Base-by-base conservation (phyloP, 1,140 invertebrate genomes). In the Reticulitermes speratus region DNA sequence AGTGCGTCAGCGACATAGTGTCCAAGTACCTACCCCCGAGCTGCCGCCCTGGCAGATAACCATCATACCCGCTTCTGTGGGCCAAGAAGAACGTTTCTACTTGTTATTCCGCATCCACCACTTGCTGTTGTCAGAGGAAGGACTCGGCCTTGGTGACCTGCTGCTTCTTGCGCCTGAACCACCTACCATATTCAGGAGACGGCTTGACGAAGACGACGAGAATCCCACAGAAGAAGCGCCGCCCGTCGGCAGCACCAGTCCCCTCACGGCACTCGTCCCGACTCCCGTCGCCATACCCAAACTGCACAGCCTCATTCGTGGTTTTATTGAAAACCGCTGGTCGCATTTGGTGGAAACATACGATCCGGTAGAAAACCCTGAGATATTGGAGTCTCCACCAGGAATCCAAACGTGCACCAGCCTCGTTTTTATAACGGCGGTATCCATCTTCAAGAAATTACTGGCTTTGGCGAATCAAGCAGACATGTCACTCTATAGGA, bases 41-140 rank as follows among this genome's bases (percentile, higher is more conserved):
- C 90, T 94, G 52, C 94, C 96, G 3, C 96, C 96, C 1, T 97
- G 96, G 96, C 96, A 97, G 89, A 93, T 96, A n/a, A 94, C 95
- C 44, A 90, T 96, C 2, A 95, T 96, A 87, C 95, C 95, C 25
- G 92, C 91, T 87, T 52, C 90, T 5, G 25, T 8, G 9, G 90
- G 91, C 1, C 90, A 91, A 3, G 93, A 94, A 84, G 93, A 95
- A 83, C 92, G 93, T 85, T 96, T 95, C 88, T 95, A 95, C 88
- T 93, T 96, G n/a, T 88, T 97, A 16, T 92, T 96, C 3, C 92
- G 96, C 85, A 93, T 96, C 0, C 96, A 97, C 89, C 96, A 97
- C 88, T 89, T 97, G 30, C 91, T 96, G 9, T 91, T 96, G 8
- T 94, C 94, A 14, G 93, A 95, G 52, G 94, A 95, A 32, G 93